These are phyloP conservation scores for Odontothrips loti DNA, from an alignment of 2,888 invertebrate genomes.

Conservation along the genomic window DNA sequence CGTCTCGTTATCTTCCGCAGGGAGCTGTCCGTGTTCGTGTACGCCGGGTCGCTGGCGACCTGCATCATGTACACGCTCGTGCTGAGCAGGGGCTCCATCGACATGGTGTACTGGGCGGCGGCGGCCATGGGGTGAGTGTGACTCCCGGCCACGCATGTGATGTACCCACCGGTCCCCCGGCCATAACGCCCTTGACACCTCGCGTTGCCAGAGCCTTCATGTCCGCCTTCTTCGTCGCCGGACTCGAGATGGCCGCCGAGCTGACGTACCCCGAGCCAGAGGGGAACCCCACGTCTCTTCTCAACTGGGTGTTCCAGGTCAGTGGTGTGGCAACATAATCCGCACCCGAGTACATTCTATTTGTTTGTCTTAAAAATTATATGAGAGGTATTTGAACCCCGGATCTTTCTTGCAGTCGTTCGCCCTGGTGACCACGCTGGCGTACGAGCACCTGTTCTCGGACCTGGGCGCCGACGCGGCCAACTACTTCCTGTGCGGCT, in stretches of 20 bases:
- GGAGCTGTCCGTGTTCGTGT: slow-evolving; percentile 11
- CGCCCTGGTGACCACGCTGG: background rate
- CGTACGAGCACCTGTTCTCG: background rate
- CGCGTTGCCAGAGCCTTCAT: slow-evolving; percentile 36
- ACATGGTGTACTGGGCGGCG: background rate
- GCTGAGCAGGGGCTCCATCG: slow-evolving; percentile 4
- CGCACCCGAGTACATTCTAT: no score
- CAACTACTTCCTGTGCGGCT: slow-evolving; percentile 15
- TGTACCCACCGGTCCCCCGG: no score
- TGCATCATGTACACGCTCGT: background rate
- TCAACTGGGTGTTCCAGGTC: slow-evolving; percentile 13
- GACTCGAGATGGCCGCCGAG: slow-evolving; percentile 39
- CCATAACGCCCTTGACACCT: background rate
- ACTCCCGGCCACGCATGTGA: background rate
- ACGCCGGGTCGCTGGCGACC: slow-evolving; percentile 11
- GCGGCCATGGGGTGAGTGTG: background rate
- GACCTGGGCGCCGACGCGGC: slow-evolving; percentile 7
- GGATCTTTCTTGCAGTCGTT: background rate
- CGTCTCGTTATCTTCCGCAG: background rate
- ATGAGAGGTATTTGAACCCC: no score
- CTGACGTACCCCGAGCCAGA: slow-evolving; percentile 39
- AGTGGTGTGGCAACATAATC: background rate
- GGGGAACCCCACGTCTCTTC: slow-evolving; percentile 35
- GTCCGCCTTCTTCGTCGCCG: slow-evolving; percentile 38
- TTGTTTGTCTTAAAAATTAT: no score